Conservation (phyloP, 2,113 vertebrate species). For the Dipodomys merriami region DNA sequence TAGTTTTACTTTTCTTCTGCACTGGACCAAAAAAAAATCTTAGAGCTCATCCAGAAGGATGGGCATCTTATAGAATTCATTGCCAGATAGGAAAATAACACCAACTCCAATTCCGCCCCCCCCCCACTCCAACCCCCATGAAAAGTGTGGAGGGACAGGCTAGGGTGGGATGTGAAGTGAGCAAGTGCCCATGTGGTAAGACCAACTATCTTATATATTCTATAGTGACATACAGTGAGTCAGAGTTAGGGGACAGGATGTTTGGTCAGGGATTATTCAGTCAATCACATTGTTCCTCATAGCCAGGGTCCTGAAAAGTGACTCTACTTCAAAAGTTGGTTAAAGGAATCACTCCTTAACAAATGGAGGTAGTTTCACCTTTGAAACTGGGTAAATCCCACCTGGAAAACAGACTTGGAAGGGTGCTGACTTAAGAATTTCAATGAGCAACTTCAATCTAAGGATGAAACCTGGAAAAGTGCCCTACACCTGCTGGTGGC, state of each 20-base stretch:
- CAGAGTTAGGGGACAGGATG: neutral
- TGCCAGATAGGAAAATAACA: constrained; percentile 44
- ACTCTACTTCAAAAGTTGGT: neutral
- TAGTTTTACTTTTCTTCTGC: neutral
- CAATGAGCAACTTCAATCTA: neutral
- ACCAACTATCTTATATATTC: neutral
- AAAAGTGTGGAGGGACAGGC: constrained; percentile 43
- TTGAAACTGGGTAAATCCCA: neutral
- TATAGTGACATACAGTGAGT: neutral
- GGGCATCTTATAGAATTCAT: constrained; percentile 51
- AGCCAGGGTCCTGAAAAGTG: neutral
- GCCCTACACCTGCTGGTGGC: no score
- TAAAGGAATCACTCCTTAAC: neutral
- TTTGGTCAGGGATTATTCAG: neutral
- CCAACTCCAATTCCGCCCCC: neutral
- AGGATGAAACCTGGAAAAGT: neutral
- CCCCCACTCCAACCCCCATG: neutral
- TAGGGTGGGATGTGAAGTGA: neutral
- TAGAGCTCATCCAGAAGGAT: constrained; percentile 60
- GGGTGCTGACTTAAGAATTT: neutral
- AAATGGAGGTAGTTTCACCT: neutral
- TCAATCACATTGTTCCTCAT: neutral
- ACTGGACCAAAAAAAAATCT: constrained; percentile 65
- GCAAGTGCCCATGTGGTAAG: neutral
- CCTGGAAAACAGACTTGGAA: neutral